Evolutionary conservation across 1,140 invertebrate genomes (phyloP), one percentile per base, ranked within the genome.

Genomic region (Heliconius himera): DNA sequence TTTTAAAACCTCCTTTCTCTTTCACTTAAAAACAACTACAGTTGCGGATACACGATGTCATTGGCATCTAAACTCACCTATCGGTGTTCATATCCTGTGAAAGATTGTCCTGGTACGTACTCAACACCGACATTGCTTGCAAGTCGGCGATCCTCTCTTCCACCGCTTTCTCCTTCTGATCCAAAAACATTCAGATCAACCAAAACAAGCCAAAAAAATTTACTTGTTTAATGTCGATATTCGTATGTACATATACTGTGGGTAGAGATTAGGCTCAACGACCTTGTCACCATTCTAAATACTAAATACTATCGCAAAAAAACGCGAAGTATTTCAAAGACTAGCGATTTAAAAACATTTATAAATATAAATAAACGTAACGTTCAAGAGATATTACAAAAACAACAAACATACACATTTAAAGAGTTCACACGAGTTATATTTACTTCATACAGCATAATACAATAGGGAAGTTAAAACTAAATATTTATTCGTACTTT

Each of bases 41-140:
- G 5, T 56, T 2, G 54, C 3, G n/a, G n/a, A 9, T 22, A 29
- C 38, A 60, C 33, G 49, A 77, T 79, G 76, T 80, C 73, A 83
- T 71, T 76, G 72, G 79, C 77, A 74, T 33, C 77, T 77, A 56
- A 66, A 93, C 93, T 94, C 88, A 95, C 94, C 94, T 87, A 82
- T 95, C 94, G n/a, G 93, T 95, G 86, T 95, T 95, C 93, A 95
- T 95, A 74, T 95, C 94, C 82, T 92, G 89, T 46, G 94, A 95
- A 70, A 95, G 88, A 80, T 92, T 95, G 86, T 95, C 94, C 80
- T 86, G 88, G 84, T 94, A 95, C 56, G 88, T 94, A 86, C 94
- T 94, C 77, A 94, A 90, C 73, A 94, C 93, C 6, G 94, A 95
- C 91, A 94, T 94, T 22, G 94, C 94, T 76, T 95, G 93, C 76